Evolutionary conservation across 2,113 vertebrate species (phyloP).

Genomic region (Siniperca knerii): DNA sequence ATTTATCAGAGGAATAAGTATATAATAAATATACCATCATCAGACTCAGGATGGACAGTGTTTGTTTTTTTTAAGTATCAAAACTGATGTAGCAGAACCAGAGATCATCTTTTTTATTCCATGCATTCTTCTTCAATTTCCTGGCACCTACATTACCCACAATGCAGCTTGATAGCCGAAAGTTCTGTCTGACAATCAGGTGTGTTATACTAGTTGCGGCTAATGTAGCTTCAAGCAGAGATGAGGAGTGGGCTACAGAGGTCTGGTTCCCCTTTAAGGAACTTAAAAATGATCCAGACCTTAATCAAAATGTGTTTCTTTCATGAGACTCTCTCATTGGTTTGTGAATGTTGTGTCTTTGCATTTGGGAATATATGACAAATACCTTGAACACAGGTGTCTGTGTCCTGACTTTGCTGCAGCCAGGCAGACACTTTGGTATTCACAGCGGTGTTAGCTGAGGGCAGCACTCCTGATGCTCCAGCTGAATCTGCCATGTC

Average conservation of each 20-base stretch:
- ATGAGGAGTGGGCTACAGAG: no score
- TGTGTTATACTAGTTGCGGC: no score
- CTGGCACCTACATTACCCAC: not conserved
- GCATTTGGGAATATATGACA: not conserved
- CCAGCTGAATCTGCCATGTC: conserved; percentile 2
- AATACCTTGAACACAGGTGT: conserved; percentile 89
- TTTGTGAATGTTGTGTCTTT: not conserved
- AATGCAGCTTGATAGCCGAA: not conserved
- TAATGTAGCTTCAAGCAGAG: no score
- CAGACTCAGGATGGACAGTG: no score
- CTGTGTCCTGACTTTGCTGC: conserved; percentile 87
- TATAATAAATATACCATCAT: no score
- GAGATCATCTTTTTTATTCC: not conserved
- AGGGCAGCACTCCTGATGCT: conserved; percentile 46
- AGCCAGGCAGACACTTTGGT: conserved; percentile 91
- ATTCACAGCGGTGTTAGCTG: conserved; percentile 67
- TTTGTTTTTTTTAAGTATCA: no score
- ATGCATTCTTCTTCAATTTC: not conserved
- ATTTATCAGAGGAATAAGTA: no score
- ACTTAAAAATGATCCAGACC: not conserved
- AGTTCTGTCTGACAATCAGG: no score
- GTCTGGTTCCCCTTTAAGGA: not conserved
- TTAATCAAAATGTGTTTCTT: not conserved
- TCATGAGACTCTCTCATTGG: not conserved
- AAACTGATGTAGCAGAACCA: not conserved